Base-by-base conservation (phyloP, 2,888 invertebrate species). In the Monopis laevigella region DNA sequence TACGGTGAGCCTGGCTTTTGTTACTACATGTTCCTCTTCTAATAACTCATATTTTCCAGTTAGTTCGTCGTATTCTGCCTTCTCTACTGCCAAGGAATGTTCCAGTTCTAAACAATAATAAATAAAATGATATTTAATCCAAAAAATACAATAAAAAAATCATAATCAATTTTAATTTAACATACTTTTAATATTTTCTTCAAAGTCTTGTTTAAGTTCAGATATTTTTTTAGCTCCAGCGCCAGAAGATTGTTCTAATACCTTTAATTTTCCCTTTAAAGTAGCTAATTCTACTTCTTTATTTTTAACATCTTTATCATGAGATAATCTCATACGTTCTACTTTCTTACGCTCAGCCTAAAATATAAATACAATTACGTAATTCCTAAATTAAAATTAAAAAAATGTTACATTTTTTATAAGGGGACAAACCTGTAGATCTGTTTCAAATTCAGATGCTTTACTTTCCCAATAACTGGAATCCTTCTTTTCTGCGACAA, bases 1-100 rank as follows among this genome's bases (percentile, higher is more conserved):
- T 42, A 88, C 88, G 3, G 90, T 89, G 2, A 93, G 72, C 59
- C 91, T 87, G 5, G 92, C 89, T 68, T 92, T 93, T 46, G 89
- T 89, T 0, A 91, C 85, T 1, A 93, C 90, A 51, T 92, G 91
- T 56, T 93, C 93, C 61, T 93, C 93, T 59, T 91, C 90, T 26
- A 95, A 67, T 45, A 89, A 84, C 63, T 93, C 93, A 67, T 92
- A 93, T 64, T 91, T 92, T 12, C 86, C 83, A 19, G 90, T 92
- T 41, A 95, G 73, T 52, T 92, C 91, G 36, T 90, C 88, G 58
- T 89, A 90, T 49, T 91, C 89, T 48, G 88, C 87, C 47, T 85
- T 86, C 58, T 89, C 89, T 38, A 80, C 83, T 13, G 82, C 82
- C 27, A 92, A 58, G 19, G 88, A 84, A 51, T 83, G 81, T 60